Percentiles rank a stretch among this genome's conserved stretches.
These are phyloP conservation scores for Drosophila borborema DNA, from an alignment of 2,888 invertebrate species.

Conservation along the genomic window DNA sequence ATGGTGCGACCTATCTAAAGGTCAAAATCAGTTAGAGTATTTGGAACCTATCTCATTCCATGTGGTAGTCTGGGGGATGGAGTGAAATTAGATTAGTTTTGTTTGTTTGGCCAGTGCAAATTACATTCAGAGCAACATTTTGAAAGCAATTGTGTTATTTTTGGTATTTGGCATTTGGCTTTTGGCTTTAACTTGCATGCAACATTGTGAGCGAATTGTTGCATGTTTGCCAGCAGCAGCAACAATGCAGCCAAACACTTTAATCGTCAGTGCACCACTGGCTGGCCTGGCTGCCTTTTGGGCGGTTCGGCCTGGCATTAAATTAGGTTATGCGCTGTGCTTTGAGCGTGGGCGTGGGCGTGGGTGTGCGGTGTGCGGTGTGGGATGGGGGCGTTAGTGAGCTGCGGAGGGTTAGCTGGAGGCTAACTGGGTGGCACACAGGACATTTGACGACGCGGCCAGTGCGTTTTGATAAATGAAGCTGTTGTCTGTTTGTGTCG, in stretches of 20 bases:
- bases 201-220: constrained; percentile 27
- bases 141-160: constrained; percentile 29
- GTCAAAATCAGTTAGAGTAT: background rate
- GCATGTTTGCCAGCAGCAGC: constrained; percentile 24
- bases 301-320: constrained; percentile 29
- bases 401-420: background rate
- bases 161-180: constrained; percentile 17
- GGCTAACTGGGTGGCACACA: constrained; percentile 14
- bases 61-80: background rate
- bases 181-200: constrained; percentile 28
- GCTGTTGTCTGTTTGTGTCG: constrained; percentile 58
- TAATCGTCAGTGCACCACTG: constrained; percentile 15
- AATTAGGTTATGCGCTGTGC: constrained; percentile 58
- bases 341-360: background rate
- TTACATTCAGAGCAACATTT: constrained; percentile 43
- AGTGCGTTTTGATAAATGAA: constrained; percentile 71
- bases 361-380: background rate
- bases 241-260: constrained; percentile 28
- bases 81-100: constrained; percentile 47
- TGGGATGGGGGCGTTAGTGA: background rate
- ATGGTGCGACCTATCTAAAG: background rate
- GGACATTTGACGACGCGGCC: constrained; percentile 30
- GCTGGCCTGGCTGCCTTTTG: constrained; percentile 11
- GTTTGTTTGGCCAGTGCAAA: constrained; percentile 37
- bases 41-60: constrained; percentile 18